These are phyloP conservation scores for Gasterosteus aculeatus DNA, from an alignment of 2,113 vertebrate genomes.

Conservation along the genomic window DNA sequence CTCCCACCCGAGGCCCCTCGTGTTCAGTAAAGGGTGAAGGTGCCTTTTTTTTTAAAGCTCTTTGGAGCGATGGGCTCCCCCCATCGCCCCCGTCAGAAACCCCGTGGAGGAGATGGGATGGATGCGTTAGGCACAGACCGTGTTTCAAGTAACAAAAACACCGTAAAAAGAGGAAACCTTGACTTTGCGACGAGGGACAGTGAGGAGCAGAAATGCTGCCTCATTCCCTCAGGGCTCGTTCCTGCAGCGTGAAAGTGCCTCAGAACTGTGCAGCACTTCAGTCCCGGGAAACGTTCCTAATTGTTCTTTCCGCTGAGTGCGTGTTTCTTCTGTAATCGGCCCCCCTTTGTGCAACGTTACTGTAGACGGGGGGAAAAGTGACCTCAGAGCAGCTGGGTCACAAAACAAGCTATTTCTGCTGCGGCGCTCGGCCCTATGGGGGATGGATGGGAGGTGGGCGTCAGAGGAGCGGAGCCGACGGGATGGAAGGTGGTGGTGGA, in stretches of 20 bases:
- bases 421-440: conserved; percentile 1
- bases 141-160: too few species aligned
- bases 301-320: background rate
- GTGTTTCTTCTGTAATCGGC: background rate
- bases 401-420: conserved; percentile 36
- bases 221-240: background rate
- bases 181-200: too few species aligned
- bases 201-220: background rate
- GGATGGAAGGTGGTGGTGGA: too few species aligned
- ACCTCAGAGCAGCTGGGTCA: conserved; percentile 44
- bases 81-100: background rate
- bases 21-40: conserved; percentile 12
- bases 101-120: conserved; percentile 1
- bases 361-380: conserved; percentile 10
- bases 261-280: background rate
- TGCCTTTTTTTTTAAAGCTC: conserved; percentile 1
- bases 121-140: too few species aligned
- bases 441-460: too few species aligned
- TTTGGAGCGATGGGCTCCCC: background rate
- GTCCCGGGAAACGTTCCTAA: background rate
- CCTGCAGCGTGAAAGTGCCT: background rate
- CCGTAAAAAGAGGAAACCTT: too few species aligned
- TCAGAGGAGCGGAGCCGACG: too few species aligned
- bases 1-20: conserved; percentile 19
- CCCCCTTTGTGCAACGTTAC: conserved; percentile 10